A percentile compares a stretch with the other conserved stretches of the same genome.
Evolutionary conservation across 2,113 vertebrate genomes (phyloP).

Genomic region (Vulpes ferrilata): DNA sequence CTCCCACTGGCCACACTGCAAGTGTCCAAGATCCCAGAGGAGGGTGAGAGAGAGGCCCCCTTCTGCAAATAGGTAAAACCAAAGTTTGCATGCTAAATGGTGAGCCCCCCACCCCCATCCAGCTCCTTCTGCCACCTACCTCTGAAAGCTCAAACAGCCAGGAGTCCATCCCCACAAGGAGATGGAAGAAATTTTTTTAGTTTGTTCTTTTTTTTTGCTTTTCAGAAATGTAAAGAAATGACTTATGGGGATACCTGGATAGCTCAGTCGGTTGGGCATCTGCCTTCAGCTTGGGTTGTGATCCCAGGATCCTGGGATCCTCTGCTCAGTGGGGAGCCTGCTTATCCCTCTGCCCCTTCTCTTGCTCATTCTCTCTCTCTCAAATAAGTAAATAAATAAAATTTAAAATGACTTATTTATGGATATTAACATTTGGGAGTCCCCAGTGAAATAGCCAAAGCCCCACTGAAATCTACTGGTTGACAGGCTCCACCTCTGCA

Average conservation of each 20-base stretch:
- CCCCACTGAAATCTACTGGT: no score
- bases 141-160: neutral
- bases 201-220: neutral
- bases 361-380: no score
- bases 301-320: no score
- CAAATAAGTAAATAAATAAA: no score
- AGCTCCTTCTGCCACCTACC: neutral
- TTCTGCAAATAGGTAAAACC: neutral
- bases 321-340: no score
- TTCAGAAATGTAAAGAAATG: neutral
- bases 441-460: neutral
- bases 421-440: neutral
- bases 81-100: neutral
- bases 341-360: no score
- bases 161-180: neutral
- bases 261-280: no score
- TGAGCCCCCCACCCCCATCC: neutral
- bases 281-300: no score
- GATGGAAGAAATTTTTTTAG: neutral
- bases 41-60: neutral
- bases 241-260: neutral
- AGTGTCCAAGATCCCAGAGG: neutral
- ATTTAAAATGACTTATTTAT: neutral
- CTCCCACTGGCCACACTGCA: neutral
- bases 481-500: neutral